Evolutionary conservation across 2,888 invertebrate genomes (phyloP).

Genomic region (Pristionchus maxplancki): DNA sequence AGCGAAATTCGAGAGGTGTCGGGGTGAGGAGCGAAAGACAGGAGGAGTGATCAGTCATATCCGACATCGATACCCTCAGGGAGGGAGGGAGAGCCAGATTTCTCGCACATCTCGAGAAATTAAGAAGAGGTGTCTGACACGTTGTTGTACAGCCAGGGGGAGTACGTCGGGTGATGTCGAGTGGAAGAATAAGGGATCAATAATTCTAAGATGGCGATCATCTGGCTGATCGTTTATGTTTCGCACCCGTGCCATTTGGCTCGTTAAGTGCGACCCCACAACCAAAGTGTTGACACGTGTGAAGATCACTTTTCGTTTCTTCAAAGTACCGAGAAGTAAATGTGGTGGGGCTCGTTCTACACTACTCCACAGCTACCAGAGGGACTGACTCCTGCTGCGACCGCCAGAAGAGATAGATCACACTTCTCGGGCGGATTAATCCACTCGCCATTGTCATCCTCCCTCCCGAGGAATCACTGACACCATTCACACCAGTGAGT

Average conservation of each 20-base stretch:
- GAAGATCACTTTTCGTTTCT: neutral
- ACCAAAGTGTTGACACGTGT: conserved; percentile 38
- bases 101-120: conserved; percentile 3
- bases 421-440: neutral
- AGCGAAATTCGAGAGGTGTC: neutral
- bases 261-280: conserved; percentile 30
- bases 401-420: neutral
- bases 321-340: neutral
- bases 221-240: conserved; percentile 26
- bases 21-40: conserved; percentile 10
- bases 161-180: neutral
- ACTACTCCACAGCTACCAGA: neutral
- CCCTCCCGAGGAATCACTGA: neutral
- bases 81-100: conserved; percentile 3
- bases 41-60: conserved; percentile 40
- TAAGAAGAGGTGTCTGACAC: conserved; percentile 34
- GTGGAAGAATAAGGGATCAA: neutral
- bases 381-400: neutral
- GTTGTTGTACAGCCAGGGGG: neutral
- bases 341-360: neutral
- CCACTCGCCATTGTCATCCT: conserved; percentile 22
- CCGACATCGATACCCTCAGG: conserved; percentile 29
- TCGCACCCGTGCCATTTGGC: conserved; percentile 3
- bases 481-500: conserved; percentile 27
- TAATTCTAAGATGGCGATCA: neutral